Evolutionary conservation across 2,888 invertebrate species (phyloP), one percentile per base, ranked within the genome.

Genomic region (Cryptocephalus moraei): DNA sequence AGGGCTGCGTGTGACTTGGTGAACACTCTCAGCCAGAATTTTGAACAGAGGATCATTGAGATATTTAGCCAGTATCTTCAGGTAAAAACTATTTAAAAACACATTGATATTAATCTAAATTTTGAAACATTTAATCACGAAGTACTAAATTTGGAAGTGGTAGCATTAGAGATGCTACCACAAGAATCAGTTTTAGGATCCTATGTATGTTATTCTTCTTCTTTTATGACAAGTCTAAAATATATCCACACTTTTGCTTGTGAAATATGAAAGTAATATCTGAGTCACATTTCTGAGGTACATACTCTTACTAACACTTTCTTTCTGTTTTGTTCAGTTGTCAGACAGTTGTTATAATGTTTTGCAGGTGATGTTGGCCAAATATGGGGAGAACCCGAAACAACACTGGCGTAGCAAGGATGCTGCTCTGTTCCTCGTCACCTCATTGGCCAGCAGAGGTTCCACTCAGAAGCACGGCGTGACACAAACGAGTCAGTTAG

Each of bases 1-100:
- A 78, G 97, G 53, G 91, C 99, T 22, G 96, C 97, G 41, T 95
- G 96, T 73, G 97, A 99, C 75, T 78, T 99, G 46, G 96, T 99
- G 14, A 87, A 89, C 65, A 88, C 93, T 0, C 75, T 99, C 1
- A 89, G 91, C 14, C 79, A 82, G 58, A 86, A 88, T 63, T 94
- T 91, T 68, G 94, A 94, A 67, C 78, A 80, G 41, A 84, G 86
- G 66, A 91, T 93, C 64, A 88, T 91, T 74, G 79, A 81, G 56
- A 89, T 91, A 51, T 92, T 93, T 66, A 86, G 90, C 0, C 83
- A 87, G 60, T 93, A 92, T 64, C 81, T 93, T 44, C 81, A 86
- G 76, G 89, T 88, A 68, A 62, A 64, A 33, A 41, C 14, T 22
- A 34, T 34, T 36, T 36, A 36, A 36, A 4, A 36, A 36, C 6